A percentile compares a stretch with the other conserved stretches of the same genome.
Conservation (phyloP, 2,888 invertebrate species). For the Tuberolachnus salignus region DNA sequence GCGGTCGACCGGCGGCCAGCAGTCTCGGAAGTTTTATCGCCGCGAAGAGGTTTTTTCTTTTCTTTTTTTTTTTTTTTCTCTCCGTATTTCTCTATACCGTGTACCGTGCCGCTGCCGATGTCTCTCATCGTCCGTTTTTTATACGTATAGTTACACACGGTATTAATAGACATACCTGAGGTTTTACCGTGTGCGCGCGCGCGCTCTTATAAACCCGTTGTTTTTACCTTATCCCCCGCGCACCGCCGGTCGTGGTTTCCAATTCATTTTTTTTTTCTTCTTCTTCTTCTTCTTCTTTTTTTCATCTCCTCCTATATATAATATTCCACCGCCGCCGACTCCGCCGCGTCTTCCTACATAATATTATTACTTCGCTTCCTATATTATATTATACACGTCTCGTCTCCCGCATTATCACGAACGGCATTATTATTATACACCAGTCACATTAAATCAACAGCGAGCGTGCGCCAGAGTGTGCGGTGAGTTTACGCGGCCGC, state of each 20-base stretch:
- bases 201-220: conserved; percentile 48
- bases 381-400: neutral
- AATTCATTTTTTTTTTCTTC: neutral
- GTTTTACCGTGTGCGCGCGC: conserved; percentile 40
- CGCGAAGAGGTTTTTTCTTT: conserved; percentile 23
- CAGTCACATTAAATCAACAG: conserved; percentile 25
- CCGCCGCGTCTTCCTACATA: neutral
- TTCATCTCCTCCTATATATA: neutral
- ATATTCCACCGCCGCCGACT: neutral
- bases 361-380: neutral
- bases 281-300: neutral
- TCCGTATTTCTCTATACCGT: too few relatives aligned
- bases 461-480: neutral
- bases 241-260: neutral
- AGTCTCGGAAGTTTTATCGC: conserved; percentile 44
- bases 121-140: too few relatives aligned
- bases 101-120: too few relatives aligned
- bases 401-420: conserved; percentile 1
- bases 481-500: neutral
- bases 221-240: conserved; percentile 12
- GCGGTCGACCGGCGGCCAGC: conserved; percentile 49
- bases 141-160: neutral
- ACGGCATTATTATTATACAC: conserved; percentile 20
- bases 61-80: conserved; percentile 17
- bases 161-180: conserved; percentile 50